Percentiles rank a stretch among this genome's conserved stretches.
phyloP scores from a whole-genome alignment of 2,888 invertebrate genomes.

The Brachycybe producta region DNA sequence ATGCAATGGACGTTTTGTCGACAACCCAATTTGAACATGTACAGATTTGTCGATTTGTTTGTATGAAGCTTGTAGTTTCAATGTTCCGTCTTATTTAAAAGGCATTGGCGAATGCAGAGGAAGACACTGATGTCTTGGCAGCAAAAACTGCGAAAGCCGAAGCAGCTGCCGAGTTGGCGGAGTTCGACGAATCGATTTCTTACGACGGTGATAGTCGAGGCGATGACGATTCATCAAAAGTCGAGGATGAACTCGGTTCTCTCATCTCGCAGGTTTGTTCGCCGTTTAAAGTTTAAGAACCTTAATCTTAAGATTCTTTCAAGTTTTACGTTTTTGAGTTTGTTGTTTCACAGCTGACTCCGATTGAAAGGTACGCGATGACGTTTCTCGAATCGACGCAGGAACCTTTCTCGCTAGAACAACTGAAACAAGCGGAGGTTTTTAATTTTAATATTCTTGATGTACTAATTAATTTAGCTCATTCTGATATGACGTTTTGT shows the following conservation, averaged over 20 bases:
- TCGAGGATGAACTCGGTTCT: constrained; percentile 34
- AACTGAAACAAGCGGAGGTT: constrained; percentile 73
- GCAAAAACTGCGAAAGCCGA: constrained; percentile 80
- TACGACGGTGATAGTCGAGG: constrained; percentile 23
- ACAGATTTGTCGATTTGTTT: constrained; percentile 6
- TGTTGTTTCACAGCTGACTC: constrained; percentile 54
- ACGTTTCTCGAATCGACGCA: constrained; percentile 77
- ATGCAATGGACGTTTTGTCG: constrained; percentile 19
- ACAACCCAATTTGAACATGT: constrained; percentile 34
- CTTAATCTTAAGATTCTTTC: constrained; percentile 10
- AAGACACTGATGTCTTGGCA: constrained; percentile 86
- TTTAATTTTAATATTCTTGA: too few species aligned
- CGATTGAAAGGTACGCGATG: constrained; percentile 92
- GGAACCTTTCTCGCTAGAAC: constrained; percentile 63
- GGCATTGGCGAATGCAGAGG: constrained; percentile 83
- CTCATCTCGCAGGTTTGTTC: constrained; percentile 24
- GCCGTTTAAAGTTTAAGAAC: constrained; percentile 24
- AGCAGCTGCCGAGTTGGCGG: constrained; percentile 75
- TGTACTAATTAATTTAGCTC: neutral
- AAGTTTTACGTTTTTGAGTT: too few species aligned
- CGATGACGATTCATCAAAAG: constrained; percentile 32
- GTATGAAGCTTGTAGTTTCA: neutral
- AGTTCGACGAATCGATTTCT: constrained; percentile 90
- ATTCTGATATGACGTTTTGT: constrained; percentile 1
- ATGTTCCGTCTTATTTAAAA: constrained; percentile 19